phyloP scores from a whole-genome alignment of 2,113 vertebrate genomes.

The Elephas maximus region DNA sequence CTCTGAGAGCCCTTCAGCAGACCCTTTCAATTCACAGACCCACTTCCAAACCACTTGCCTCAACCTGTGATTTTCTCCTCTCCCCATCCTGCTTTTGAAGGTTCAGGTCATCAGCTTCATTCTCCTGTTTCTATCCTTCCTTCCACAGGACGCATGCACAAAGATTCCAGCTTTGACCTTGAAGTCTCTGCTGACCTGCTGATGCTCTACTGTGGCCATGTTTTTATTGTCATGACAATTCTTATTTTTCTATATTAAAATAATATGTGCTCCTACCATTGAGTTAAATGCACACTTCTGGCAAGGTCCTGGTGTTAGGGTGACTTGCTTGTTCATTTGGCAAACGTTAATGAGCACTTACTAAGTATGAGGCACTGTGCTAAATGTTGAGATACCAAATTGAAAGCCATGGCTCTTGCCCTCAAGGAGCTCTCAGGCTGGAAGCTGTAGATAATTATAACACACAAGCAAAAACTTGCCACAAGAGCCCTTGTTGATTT shows the following conservation, averaged over 20 bases:
- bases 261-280: neutral
- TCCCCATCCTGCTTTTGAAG: neutral
- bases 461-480: neutral
- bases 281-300: neutral
- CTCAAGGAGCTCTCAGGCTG: neutral
- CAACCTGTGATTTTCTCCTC: too few relatives aligned
- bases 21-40: neutral
- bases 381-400: neutral
- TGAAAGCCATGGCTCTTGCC: neutral
- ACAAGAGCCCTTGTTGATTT: neutral
- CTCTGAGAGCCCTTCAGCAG: neutral
- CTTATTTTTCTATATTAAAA: neutral
- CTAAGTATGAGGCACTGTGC: neutral
- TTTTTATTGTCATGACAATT: constrained; percentile 4
- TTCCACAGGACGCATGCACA: neutral
- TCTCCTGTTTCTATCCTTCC: neutral
- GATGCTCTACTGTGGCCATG: neutral
- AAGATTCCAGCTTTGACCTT: neutral
- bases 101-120: neutral
- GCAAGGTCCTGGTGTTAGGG: neutral
- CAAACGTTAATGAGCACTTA: neutral
- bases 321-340: neutral
- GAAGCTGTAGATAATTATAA: neutral
- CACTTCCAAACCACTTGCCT: neutral
- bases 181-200: neutral